phyloP scores from a whole-genome alignment of 2,888 invertebrate genomes.

The Gryllus longicercus region DNA sequence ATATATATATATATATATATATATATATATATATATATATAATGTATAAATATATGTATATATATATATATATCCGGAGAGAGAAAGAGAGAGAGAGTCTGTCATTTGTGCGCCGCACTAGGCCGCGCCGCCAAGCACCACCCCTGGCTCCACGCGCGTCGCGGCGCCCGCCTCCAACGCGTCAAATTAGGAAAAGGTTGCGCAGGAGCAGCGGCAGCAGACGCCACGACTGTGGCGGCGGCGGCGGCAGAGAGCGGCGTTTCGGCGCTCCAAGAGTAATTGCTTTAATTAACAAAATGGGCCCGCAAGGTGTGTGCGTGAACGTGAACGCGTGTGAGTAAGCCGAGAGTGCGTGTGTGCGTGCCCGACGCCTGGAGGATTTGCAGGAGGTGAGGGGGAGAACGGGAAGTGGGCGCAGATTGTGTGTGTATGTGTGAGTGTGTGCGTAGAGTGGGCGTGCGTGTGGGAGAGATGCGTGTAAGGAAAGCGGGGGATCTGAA shows the following conservation, averaged over 20 bases:
- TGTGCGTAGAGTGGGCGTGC: not conserved
- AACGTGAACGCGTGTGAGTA: not conserved
- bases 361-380: no score
- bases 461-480: constrained; percentile 12
- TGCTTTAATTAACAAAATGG: constrained; percentile 55
- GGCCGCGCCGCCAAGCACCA: no score
- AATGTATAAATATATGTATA: no score
- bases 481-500: constrained; percentile 3
- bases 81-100: no score
- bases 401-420: not conserved
- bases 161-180: constrained; percentile 40
- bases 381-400: not conserved
- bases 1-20: no score
- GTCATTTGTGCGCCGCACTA: no score
- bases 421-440: no score
- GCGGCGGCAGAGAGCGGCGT: not conserved
- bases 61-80: no score
- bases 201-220: constrained; percentile 12
- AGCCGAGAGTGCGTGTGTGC: not conserved
- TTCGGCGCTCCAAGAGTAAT: constrained; percentile 50
- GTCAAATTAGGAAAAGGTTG: constrained; percentile 54
- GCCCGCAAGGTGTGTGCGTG: constrained; percentile 38
- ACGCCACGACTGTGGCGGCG: not conserved
- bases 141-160: no score
- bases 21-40: no score